Conservation (phyloP, 2,797 vertebrate genomes). For the Thripadectes ignobilis region DNA sequence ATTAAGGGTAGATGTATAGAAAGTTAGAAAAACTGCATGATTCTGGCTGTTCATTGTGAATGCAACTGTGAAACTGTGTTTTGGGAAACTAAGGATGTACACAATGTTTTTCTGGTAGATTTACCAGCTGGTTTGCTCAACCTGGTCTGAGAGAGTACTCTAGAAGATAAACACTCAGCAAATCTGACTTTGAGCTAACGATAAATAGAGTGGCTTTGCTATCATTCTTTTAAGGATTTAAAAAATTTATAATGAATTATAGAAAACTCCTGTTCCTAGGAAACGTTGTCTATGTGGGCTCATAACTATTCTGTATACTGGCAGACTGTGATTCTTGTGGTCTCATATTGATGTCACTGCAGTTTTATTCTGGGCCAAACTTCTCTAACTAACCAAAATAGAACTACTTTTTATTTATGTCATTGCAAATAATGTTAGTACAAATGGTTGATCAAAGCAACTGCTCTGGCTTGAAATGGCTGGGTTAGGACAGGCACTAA, state of each 20-base stretch:
- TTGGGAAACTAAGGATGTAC: background rate
- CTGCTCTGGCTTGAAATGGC: background rate
- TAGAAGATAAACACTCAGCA: background rate
- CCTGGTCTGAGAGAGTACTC: background rate
- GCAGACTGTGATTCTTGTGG: background rate
- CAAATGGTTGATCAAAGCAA: background rate
- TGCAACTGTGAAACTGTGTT: background rate
- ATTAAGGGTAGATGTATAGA: background rate
- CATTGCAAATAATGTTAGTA: background rate
- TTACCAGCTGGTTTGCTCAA: background rate
- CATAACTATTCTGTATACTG: background rate
- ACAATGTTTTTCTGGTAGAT: background rate
- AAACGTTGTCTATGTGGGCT: background rate
- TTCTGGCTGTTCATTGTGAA: background rate
- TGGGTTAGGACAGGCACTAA: rapidly evolving
- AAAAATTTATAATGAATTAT: background rate
- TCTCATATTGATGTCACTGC: background rate
- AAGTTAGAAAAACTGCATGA: background rate
- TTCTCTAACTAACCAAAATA: background rate
- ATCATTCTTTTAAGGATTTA: background rate
- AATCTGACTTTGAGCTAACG: background rate
- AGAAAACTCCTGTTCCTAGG: background rate
- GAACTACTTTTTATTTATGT: background rate
- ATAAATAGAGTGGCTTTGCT: background rate
- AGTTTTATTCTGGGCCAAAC: background rate